Conservation (phyloP, 2,888 invertebrate species). For the Trissolcus brochymenae region DNA sequence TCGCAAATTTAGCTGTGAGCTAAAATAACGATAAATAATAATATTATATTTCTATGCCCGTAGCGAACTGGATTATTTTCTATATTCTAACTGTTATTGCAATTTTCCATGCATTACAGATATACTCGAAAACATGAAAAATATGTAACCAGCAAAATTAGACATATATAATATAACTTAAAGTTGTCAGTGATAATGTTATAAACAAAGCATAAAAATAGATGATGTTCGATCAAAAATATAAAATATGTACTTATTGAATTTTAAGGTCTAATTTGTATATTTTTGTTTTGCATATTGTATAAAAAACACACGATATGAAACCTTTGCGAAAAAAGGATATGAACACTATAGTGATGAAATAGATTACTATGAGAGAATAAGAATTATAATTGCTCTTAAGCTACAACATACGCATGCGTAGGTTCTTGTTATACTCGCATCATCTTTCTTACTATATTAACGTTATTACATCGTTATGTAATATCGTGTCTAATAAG, state of each 20-base stretch:
- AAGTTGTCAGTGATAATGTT: conserved; percentile 44
- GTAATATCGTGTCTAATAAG: conserved; percentile 48
- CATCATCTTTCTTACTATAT: conserved; percentile 11
- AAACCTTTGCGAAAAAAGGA: conserved; percentile 6
- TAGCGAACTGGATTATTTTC: no score
- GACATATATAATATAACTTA: conserved; percentile 17
- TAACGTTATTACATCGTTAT: conserved; percentile 9
- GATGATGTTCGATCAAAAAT: conserved; percentile 43
- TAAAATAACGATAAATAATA: no score
- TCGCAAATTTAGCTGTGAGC: no score
- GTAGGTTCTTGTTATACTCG: conserved; percentile 39
- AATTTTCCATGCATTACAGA: no score
- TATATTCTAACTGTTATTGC: no score
- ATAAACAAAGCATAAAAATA: conserved; percentile 22
- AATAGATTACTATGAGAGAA: conserved; percentile 12
- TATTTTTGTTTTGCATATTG: conserved; percentile 43
- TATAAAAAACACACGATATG: conserved; percentile 25
- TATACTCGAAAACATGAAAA: no score
- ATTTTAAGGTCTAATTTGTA: conserved; percentile 45
- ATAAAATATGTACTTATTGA: conserved; percentile 41
- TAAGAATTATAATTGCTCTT: conserved; percentile 10
- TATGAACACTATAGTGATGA: conserved; percentile 3
- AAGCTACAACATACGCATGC: background rate
- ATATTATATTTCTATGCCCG: no score
- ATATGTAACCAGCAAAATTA: no score